phyloP scores from a whole-genome alignment of 2,888 invertebrate genomes.

The Argyresthia goedartella region DNA sequence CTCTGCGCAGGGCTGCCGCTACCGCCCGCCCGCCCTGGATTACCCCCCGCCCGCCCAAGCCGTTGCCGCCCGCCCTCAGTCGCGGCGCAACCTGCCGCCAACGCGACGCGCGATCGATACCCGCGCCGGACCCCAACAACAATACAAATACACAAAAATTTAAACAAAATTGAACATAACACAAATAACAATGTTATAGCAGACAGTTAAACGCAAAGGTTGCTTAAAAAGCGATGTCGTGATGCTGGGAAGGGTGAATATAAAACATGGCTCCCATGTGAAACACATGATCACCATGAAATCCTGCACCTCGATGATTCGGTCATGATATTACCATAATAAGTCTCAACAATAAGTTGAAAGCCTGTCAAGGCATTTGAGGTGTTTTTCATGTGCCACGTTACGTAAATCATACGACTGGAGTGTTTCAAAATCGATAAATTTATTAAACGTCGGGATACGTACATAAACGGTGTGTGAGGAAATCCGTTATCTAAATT shows the following conservation, averaged over 20 bases:
- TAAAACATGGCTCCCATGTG: slow-evolving; percentile 36
- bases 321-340: no score
- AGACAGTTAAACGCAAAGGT: neutral
- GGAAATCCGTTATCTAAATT: no score
- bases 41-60: slow-evolving; percentile 1
- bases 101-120: slow-evolving; percentile 55
- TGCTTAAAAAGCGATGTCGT: slow-evolving; percentile 18
- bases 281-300: slow-evolving; percentile 47
- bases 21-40: no score
- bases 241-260: slow-evolving; percentile 26
- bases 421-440: slow-evolving; percentile 45
- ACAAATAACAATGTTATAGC: neutral
- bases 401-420: slow-evolving; percentile 48
- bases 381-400: slow-evolving; percentile 19
- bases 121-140: slow-evolving; percentile 8
- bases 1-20: slow-evolving; percentile 14
- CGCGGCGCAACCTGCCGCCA: slow-evolving; percentile 61
- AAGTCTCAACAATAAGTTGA: no score
- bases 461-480: no score
- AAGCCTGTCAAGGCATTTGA: slow-evolving; percentile 12
- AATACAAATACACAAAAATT: slow-evolving; percentile 9
- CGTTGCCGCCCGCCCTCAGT: slow-evolving; percentile 36
- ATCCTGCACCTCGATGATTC: slow-evolving; percentile 3
- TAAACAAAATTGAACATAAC: slow-evolving; percentile 5
- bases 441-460: slow-evolving; percentile 21